Percentiles rank a stretch among this genome's conserved stretches.
These are phyloP conservation scores for Xiphophorus birchmanni DNA, from an alignment of 2,797 vertebrate species.

Conservation along the genomic window DNA sequence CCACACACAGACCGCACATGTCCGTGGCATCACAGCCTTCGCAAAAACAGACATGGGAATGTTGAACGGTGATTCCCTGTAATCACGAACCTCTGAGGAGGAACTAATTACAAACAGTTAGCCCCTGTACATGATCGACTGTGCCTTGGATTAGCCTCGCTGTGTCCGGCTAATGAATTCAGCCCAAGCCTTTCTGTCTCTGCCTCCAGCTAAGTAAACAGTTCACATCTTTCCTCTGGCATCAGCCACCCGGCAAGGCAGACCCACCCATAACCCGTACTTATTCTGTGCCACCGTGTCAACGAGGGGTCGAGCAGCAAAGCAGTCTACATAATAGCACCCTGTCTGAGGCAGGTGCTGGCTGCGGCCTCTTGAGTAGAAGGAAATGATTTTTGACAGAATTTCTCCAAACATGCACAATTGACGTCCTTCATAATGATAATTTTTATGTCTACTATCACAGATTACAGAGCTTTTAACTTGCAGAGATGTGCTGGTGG, in stretches of 20 bases:
- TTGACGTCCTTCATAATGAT: neutral
- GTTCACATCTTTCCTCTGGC: constrained; percentile 40
- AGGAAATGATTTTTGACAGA: neutral
- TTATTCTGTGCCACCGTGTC: constrained; percentile 37
- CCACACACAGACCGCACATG: constrained; percentile 67
- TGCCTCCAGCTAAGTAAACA: constrained; percentile 62
- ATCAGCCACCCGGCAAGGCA: constrained; percentile 31
- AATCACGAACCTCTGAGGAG: constrained; percentile 61
- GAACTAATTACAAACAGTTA: constrained; percentile 70
- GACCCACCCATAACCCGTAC: constrained; percentile 46
- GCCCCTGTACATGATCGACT: constrained; percentile 55
- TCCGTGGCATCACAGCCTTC: constrained; percentile 46
- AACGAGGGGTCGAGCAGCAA: constrained; percentile 22
- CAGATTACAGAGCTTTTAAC: neutral
- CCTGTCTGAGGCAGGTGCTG: neutral
- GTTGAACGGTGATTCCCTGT: constrained; percentile 54
- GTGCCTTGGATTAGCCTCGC: constrained; percentile 64
- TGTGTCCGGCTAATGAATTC: constrained; percentile 63
- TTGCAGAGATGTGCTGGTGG: neutral
- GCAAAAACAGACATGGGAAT: constrained; percentile 50
- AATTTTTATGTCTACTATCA: neutral
- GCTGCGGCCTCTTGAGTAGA: neutral
- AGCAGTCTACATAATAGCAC: constrained; percentile 6
- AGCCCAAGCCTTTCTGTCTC: constrained; percentile 31
- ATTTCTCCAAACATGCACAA: neutral